These are phyloP conservation scores for Bombus picipes DNA, from an alignment of 1,140 invertebrate species.

Conservation along the genomic window DNA sequence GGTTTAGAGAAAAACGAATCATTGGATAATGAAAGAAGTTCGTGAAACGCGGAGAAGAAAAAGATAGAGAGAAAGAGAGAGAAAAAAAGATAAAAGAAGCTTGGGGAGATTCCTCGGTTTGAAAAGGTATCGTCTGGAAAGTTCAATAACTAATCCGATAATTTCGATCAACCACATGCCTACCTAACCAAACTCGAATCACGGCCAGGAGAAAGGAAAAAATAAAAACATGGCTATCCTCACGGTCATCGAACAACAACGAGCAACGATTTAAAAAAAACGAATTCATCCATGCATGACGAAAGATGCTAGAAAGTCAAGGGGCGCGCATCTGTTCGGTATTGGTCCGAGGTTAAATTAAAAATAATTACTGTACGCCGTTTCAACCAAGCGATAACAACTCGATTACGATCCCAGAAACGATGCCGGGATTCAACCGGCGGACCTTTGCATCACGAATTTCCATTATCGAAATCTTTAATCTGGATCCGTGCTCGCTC, in stretches of 20 bases:
- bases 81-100: neutral
- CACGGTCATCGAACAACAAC: neutral
- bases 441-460: conserved; percentile 56
- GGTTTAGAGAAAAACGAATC: neutral
- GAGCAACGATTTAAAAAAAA: neutral
- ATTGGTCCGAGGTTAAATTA: conserved; percentile 7
- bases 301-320: conserved; percentile 6
- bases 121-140: conserved; percentile 6
- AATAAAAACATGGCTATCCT: conserved; percentile 25
- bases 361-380: conserved; percentile 45
- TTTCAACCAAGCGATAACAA: conserved; percentile 55
- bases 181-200: neutral
- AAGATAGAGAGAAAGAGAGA: neutral
- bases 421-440: conserved; percentile 29
- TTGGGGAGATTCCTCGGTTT: neutral
- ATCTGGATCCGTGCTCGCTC: conserved; percentile 42
- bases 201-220: neutral
- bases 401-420: conserved; percentile 56
- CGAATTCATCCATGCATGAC: conserved; percentile 1
- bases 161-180: neutral
- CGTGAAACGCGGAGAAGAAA: neutral
- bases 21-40: conserved; percentile 19
- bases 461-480: conserved; percentile 60
- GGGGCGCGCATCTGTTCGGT: conserved; percentile 33
- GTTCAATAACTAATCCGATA: conserved; percentile 29